These are phyloP conservation scores for Decapterus maruadsi DNA, from an alignment of 2,797 vertebrate genomes.

Conservation along the genomic window DNA sequence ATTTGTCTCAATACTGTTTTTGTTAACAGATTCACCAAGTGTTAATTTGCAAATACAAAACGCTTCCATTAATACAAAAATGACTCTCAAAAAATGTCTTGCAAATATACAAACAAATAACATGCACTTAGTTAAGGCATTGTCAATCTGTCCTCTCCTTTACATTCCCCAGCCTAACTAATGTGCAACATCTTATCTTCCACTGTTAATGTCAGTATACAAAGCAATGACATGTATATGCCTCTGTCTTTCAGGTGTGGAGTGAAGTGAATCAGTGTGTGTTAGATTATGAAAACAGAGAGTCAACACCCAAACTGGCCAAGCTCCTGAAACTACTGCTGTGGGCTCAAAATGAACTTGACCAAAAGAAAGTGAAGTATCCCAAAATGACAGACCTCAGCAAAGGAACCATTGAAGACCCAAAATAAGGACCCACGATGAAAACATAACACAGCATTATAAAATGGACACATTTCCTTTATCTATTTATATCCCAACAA, in stretches of 20 bases:
- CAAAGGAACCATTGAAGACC: conserved; percentile 98
- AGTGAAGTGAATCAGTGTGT: conserved; percentile 99
- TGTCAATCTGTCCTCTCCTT: too few species aligned
- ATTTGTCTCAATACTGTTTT: too few species aligned
- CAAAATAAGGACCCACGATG: conserved; percentile 88
- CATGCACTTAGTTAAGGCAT: too few species aligned
- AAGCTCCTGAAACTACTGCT: conserved; percentile 98
- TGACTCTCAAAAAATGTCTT: too few species aligned
- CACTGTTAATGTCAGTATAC: neutral
- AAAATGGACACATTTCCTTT: conserved; percentile 80
- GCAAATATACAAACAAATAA: too few species aligned
- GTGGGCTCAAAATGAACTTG: conserved; percentile 99
- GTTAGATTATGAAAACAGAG: conserved; percentile 97
- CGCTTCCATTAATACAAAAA: too few species aligned
- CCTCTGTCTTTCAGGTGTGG: conserved; percentile 90
- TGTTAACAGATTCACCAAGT: too few species aligned
- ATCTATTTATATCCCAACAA: conserved; percentile 87
- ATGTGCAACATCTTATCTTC: neutral
- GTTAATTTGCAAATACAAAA: too few species aligned
- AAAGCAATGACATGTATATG: conserved; percentile 29
- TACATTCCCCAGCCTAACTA: neutral
- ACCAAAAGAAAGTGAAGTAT: conserved; percentile 99
- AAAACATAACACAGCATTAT: conserved; percentile 65
- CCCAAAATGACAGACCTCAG: conserved; percentile 99
- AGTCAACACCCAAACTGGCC: conserved; percentile 98